Evolutionary conservation across 2,113 vertebrate genomes (phyloP).

Genomic region (Menura novaehollandiae): DNA sequence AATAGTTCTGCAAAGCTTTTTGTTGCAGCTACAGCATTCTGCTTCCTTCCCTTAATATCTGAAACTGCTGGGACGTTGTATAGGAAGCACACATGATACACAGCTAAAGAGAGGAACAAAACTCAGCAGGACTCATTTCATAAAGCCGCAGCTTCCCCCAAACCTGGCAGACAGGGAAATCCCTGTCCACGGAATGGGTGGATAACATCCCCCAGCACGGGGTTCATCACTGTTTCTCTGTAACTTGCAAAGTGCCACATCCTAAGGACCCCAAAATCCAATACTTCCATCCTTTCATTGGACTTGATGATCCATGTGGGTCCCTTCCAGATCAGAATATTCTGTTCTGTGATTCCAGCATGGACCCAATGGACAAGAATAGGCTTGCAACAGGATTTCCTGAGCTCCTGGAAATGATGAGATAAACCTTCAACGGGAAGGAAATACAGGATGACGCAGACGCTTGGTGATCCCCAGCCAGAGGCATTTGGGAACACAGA

Average conservation of each 20-base stretch:
- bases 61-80: not conserved
- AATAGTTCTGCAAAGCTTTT: not conserved
- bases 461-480: not conserved
- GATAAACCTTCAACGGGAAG: not conserved
- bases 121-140: not conserved
- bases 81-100: rapidly evolving
- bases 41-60: not conserved
- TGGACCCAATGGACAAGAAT: rapidly evolving
- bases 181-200: no score
- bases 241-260: not conserved
- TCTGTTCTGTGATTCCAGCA: not conserved
- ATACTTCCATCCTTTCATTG: not conserved
- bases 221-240: not conserved
- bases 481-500: not conserved
- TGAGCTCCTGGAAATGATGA: rapidly evolving
- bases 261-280: not conserved
- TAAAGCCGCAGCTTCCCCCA: not conserved
- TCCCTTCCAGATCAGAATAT: not conserved
- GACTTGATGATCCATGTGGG: not conserved
- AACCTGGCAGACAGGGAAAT: not conserved
- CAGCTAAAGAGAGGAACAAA: not conserved
- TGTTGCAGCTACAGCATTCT: not conserved
- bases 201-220: not conserved
- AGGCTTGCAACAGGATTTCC: not conserved
- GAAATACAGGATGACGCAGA: not conserved